Base-by-base conservation (phyloP, 1,140 invertebrate species). In the Aphidius ervi region DNA sequence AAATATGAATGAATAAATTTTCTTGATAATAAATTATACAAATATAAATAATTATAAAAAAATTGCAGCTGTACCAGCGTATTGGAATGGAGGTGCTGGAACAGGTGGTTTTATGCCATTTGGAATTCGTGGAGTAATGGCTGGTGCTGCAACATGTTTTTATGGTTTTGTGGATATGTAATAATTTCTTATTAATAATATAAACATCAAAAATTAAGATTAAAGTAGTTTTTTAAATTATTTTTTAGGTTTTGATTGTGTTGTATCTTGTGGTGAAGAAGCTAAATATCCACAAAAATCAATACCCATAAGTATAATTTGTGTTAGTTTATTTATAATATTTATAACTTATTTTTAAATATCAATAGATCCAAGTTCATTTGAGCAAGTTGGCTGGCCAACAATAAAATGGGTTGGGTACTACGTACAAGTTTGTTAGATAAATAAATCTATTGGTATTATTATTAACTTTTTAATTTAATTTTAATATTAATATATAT, bases 81-180 rank as follows among this genome's bases (percentile, higher is more conserved):
- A 92, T 74, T 92, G 90, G 90, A 73, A 69, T 0, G 75, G 74
- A 8, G 62, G 76, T 20, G 82, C 79, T 5, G 89, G 89, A 0
- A 77, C 72, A 0, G 92, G 93, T 4, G 92, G 92, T 4, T 95
- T 95, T 70, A 84, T 91, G 74, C 93, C 93, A 0, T 94, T 86
- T 73, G 93, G 93, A 0, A 70, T 93, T 5, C 81, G 83, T 4
- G 93, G 93, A 6, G 82, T 92, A 5, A 88, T 93, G 85, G 81
- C 84, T 0, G 93, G 93, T 0, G 93, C 93, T 0, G 93, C 93
- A 0, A 93, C 91, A 55, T 95, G 93, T 75, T 96, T 96, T 77
- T 96, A 88, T 72, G 93, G 92, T 41, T 95, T 94, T 71, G 91
- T 95, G 7, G 93, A 92, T 49, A 31, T 31, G 23, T 3, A 31